phyloP scores from a whole-genome alignment of 2,888 invertebrate genomes.

The Trachelus tabidus region DNA sequence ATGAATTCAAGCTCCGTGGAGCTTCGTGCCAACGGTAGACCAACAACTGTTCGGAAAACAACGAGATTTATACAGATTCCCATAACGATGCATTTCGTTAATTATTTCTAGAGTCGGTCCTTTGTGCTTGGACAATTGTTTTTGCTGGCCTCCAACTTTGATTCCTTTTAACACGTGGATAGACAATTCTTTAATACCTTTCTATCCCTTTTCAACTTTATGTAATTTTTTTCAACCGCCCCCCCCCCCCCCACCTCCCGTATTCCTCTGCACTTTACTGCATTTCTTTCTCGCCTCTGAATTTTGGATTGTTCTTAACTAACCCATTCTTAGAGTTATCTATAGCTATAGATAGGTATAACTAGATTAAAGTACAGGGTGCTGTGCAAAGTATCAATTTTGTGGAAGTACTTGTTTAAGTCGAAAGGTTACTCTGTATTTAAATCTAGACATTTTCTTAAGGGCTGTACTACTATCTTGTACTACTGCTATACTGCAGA shows the following conservation, averaged over 20 bases:
- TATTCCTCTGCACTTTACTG: neutral
- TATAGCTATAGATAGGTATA: too few species aligned
- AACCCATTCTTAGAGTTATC: slow-evolving; percentile 1
- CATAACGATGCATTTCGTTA: slow-evolving; percentile 50
- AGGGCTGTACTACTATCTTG: too few species aligned
- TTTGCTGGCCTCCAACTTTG: too few species aligned
- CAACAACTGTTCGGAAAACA: slow-evolving; percentile 48
- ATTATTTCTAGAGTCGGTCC: slow-evolving; percentile 42
- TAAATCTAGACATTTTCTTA: too few species aligned
- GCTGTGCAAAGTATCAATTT: too few species aligned
- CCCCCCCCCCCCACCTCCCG: neutral
- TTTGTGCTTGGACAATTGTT: too few species aligned
- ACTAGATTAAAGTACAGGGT: too few species aligned
- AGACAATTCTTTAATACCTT: too few species aligned
- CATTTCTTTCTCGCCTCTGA: slow-evolving; percentile 3
- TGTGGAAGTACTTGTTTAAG: too few species aligned
- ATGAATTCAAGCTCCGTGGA: slow-evolving; percentile 48
- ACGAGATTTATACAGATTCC: slow-evolving; percentile 42
- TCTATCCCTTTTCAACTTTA: neutral
- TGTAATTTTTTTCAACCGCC: slow-evolving; percentile 7
- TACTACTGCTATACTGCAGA: too few species aligned
- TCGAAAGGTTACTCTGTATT: too few species aligned
- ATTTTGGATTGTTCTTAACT: neutral
- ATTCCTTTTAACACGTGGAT: too few species aligned
- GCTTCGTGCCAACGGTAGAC: slow-evolving; percentile 43